Evolutionary conservation across 2,888 invertebrate species (phyloP).

Genomic region (Shargacucullia verbasci): DNA sequence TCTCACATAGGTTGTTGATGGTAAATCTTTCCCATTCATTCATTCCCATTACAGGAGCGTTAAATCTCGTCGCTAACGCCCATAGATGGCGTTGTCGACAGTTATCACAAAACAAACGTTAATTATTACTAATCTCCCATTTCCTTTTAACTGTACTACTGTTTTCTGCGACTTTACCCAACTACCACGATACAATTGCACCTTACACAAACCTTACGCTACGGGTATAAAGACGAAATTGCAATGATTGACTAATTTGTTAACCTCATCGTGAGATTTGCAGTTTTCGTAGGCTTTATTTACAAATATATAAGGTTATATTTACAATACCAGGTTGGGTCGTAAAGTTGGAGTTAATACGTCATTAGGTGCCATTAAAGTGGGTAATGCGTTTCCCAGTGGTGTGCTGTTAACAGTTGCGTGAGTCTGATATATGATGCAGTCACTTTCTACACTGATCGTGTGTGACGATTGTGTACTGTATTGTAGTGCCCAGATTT

Average conservation of each 20-base stretch:
- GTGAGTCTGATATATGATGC: slow-evolving; percentile 15
- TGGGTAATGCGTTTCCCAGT: slow-evolving; percentile 33
- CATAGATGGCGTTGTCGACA: slow-evolving; percentile 44
- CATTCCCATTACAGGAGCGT: slow-evolving; percentile 1
- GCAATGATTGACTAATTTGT: neutral
- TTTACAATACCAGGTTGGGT: slow-evolving; percentile 4
- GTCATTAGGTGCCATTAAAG: slow-evolving; percentile 42
- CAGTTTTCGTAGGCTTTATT: slow-evolving; percentile 8
- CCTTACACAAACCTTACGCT: slow-evolving; percentile 4
- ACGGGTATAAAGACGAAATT: neutral
- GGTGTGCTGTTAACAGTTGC: slow-evolving; percentile 24
- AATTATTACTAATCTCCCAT: slow-evolving; percentile 52
- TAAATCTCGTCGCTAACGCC: slow-evolving; percentile 24
- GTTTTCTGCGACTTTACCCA: slow-evolving; percentile 29
- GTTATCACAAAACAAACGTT: slow-evolving; percentile 46
- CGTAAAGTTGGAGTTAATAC: slow-evolving; percentile 8
- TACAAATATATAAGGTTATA: neutral
- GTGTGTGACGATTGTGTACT: slow-evolving; percentile 8
- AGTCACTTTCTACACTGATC: slow-evolving; percentile 38
- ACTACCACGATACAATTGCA: slow-evolving; percentile 5
- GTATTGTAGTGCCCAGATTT: no score
- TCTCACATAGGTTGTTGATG: no score
- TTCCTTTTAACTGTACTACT: slow-evolving; percentile 50
- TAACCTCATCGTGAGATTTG: neutral
- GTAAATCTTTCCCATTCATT: slow-evolving; percentile 14